phyloP scores from a whole-genome alignment of 2,888 invertebrate genomes.

The Litoditis marina region DNA sequence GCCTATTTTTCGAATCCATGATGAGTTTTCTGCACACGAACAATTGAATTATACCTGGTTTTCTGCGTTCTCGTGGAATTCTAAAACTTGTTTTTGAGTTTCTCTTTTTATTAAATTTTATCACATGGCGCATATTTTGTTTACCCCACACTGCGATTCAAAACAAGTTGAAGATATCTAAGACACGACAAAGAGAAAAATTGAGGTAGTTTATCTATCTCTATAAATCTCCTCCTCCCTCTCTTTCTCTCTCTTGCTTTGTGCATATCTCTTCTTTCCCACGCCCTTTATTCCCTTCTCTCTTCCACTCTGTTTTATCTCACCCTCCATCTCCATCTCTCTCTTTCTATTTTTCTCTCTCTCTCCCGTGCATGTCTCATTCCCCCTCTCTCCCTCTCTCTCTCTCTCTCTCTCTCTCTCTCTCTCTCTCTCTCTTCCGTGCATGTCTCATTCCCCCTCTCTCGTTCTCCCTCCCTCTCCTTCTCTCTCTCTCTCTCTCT shows the following conservation, averaged over 20 bases:
- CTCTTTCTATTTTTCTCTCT: slow-evolving; percentile 3
- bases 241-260: not conserved
- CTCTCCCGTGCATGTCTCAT: not conserved
- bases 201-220: not conserved
- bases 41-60: too few species aligned
- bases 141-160: not conserved
- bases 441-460: too few species aligned
- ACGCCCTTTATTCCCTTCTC: not conserved
- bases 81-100: too few species aligned
- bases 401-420: not conserved
- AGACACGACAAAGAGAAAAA: too few species aligned
- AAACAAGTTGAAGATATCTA: too few species aligned
- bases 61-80: too few species aligned
- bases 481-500: not conserved
- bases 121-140: not conserved
- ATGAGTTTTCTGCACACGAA: too few species aligned
- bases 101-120: not conserved
- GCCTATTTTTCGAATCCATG: too few species aligned
- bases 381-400: not conserved
- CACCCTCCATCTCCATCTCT: not conserved
- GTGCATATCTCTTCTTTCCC: not conserved
- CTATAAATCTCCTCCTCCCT: not conserved
- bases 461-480: not conserved
- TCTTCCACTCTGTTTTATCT: not conserved
- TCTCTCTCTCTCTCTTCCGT: too few species aligned